Conservation (phyloP, 2,113 vertebrate genomes). For the Perca fluviatilis region DNA sequence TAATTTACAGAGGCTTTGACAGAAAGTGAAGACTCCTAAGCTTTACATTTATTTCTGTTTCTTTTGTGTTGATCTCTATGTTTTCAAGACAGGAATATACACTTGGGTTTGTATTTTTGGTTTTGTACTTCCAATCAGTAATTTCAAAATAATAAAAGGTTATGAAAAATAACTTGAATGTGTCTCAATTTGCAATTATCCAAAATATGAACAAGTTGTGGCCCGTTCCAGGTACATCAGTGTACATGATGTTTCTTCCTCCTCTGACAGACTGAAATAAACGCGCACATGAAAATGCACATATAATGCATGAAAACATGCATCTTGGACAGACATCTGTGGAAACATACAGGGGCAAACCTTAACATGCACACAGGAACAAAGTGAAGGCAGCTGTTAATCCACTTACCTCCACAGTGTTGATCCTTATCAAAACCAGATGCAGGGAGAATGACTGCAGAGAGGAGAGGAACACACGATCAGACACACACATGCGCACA, state of each 20-base stretch:
- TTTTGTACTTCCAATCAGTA: not conserved
- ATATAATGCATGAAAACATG: conserved; percentile 55
- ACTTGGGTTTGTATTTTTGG: not conserved
- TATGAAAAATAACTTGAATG: not conserved
- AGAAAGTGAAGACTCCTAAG: not conserved
- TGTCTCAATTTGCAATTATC: too few species aligned
- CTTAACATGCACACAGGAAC: conserved; percentile 39
- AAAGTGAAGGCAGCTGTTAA: conserved; percentile 51
- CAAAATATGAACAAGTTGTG: not conserved
- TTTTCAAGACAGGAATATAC: not conserved
- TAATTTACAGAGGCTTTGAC: too few species aligned
- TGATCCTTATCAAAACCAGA: conserved; percentile 93
- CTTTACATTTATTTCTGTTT: not conserved
- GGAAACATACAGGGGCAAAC: conserved; percentile 27
- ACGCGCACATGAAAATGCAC: conserved; percentile 43
- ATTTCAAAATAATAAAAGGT: not conserved
- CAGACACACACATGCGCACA: conserved; percentile 59
- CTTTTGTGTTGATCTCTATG: not conserved
- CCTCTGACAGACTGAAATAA: not conserved
- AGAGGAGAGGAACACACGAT: conserved; percentile 74
- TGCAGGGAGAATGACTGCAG: conserved; percentile 94
- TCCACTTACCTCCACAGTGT: conserved; percentile 92
- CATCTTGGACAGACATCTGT: conserved; percentile 30
- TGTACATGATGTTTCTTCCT: not conserved
- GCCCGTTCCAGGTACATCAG: not conserved